Evolutionary conservation across 2,888 invertebrate genomes (phyloP), one percentile per base, ranked within the genome.

Genomic region (Euproctis similis): DNA sequence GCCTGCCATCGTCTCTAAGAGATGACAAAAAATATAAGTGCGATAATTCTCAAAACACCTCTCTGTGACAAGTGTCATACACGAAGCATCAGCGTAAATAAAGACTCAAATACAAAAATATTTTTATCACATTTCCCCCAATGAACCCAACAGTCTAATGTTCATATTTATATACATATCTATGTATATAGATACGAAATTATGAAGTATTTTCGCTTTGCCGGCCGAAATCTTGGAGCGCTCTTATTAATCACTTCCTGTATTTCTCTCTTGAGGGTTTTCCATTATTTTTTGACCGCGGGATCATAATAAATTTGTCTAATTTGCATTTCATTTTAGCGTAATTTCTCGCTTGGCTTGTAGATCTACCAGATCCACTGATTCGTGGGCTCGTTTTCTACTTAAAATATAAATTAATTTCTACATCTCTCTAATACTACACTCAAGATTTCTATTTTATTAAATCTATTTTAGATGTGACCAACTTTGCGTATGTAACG

Each of bases 251-350:
- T 74, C 68, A 65, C 64, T 65, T 65, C 60, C 65, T 66, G 55
- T 65, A 50, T 65, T 58, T 46, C 47, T 46, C 57, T 48, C 58
- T 42, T 33, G 55, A 45, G 54, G 52, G 31, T 40, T 49, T 37
- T 56, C 54, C 59, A 48, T 68, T 70, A 65, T 68, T 68, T 67
- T 67, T 62, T 68, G 65, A 70, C 71, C 70, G 61, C 70, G 41
- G 64, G 61, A 70, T 71, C 66, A 77, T 74, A 74, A 77, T 78
- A 75, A 75, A 74, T 78, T 73, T 69, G 55, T 55, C 62, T 75
- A 70, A 81, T 81, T 81, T 81, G 71, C 78, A 77, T 80, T 74
- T 65, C 63, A 68, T 72, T 74, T 66, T 59, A 55, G 57, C 55
- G 54, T 69, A 68, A 69, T 68, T 66, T 70, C 58, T 62, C 61